These are phyloP conservation scores for Mystacornis crossleyi DNA, from an alignment of 2,113 vertebrate genomes.

Conservation along the genomic window DNA sequence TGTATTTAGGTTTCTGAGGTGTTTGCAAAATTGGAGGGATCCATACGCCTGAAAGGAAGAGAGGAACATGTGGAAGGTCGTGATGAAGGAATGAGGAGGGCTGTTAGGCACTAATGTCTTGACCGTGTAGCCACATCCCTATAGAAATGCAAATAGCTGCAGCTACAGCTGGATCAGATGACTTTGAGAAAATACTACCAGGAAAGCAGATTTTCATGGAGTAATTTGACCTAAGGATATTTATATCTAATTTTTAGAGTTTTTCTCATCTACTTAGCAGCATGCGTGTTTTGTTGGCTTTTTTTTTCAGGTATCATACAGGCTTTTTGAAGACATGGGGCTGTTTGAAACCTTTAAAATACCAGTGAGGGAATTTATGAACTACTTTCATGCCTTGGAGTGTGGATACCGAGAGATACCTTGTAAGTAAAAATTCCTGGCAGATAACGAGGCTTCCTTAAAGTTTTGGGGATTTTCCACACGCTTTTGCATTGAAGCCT, in stretches of 20 bases:
- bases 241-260: not conserved
- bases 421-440: conserved; percentile 82
- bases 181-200: not conserved
- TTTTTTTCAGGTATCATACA: conserved; percentile 88
- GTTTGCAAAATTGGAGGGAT: not conserved
- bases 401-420: conserved; percentile 97
- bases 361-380: conserved; percentile 95
- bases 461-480: not conserved
- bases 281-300: not conserved
- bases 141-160: not conserved
- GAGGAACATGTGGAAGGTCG: not conserved
- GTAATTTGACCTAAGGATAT: not conserved
- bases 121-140: not conserved
- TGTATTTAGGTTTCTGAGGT: not conserved
- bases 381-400: conserved; percentile 97
- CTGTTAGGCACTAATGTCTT: not conserved
- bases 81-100: not conserved
- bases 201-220: not conserved
- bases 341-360: conserved; percentile 97
- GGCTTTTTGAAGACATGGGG: conserved; percentile 96
- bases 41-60: not conserved
- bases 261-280: not conserved
- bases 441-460: not conserved
- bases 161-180: not conserved
- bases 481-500: not conserved